Conservation (phyloP, 2,888 invertebrate species). For the Microdon myrmicae region DNA sequence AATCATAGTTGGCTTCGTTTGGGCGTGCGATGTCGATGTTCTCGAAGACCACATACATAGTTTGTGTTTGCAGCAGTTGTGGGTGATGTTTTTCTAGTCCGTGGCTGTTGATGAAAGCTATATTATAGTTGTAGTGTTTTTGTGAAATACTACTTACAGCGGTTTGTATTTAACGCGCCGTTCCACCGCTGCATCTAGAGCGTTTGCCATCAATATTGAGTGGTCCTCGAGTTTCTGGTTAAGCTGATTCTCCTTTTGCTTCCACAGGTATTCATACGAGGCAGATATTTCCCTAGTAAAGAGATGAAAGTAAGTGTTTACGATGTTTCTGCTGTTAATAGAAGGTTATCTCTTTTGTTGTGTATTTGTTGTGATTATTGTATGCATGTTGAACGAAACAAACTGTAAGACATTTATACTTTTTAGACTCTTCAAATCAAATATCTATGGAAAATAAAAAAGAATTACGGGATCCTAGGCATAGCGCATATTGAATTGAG, state of each 20-base stretch:
- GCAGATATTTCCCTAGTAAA: constrained; percentile 58
- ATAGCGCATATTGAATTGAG: too few species aligned
- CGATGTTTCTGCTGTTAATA: too few species aligned
- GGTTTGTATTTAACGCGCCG: constrained; percentile 71
- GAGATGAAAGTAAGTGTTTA: constrained; percentile 1
- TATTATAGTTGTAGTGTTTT: neutral
- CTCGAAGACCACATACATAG: constrained; percentile 77
- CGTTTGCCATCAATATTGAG: constrained; percentile 75
- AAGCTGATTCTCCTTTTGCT: constrained; percentile 57
- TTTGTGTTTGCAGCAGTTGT: constrained; percentile 73
- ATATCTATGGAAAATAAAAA: too few species aligned
- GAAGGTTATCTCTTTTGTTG: neutral
- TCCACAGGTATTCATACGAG: constrained; percentile 57
- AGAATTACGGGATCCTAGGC: too few species aligned
- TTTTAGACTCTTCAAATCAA: too few species aligned
- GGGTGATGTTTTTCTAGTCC: constrained; percentile 63
- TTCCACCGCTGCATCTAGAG: constrained; percentile 75
- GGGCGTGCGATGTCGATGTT: constrained; percentile 78
- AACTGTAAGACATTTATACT: too few species aligned
- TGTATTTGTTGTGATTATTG: neutral
- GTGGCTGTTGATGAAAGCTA: constrained; percentile 57
- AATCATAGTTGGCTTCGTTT: constrained; percentile 69
- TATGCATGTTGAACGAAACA: too few species aligned
- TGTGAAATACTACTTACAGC: constrained; percentile 56
- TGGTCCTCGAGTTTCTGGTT: constrained; percentile 65